phyloP scores from a whole-genome alignment of 2,113 vertebrate species.

The Mus pahari region DNA sequence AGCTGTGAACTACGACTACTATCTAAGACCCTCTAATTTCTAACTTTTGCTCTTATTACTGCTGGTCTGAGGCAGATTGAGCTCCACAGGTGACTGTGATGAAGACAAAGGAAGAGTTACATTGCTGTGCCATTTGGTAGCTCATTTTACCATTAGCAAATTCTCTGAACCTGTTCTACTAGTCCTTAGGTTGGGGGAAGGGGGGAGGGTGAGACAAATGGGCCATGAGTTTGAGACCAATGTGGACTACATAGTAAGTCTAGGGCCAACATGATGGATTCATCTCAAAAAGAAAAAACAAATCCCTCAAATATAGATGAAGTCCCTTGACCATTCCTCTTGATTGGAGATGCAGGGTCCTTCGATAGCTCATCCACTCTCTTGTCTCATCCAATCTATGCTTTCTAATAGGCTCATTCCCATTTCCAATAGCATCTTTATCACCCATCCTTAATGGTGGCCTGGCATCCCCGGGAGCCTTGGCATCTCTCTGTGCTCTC shows the following conservation, averaged over 20 bases:
- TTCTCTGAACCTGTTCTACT: no score
- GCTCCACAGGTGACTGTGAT: neutral
- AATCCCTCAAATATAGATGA: neutral
- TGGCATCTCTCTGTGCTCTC: neutral
- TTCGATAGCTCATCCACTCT: fast-evolving
- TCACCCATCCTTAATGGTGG: no score
- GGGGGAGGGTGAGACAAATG: neutral
- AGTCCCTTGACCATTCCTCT: neutral
- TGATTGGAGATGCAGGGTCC: neutral
- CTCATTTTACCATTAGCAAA: neutral
- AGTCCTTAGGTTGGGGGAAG: neutral
- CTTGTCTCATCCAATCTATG: neutral
- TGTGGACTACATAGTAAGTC: neutral
- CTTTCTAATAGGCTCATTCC: neutral
- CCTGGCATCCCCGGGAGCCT: neutral
- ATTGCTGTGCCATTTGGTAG: neutral
- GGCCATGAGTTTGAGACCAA: neutral
- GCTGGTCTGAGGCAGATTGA: neutral
- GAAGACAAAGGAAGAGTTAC: neutral
- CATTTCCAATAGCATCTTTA: neutral
- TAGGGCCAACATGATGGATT: neutral
- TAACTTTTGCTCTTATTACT: neutral
- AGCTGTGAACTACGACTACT: neutral
- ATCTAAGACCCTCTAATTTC: neutral
- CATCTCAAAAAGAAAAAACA: neutral